These are phyloP conservation scores for Lemur catta DNA, from an alignment of 2,797 vertebrate genomes.

Conservation along the genomic window DNA sequence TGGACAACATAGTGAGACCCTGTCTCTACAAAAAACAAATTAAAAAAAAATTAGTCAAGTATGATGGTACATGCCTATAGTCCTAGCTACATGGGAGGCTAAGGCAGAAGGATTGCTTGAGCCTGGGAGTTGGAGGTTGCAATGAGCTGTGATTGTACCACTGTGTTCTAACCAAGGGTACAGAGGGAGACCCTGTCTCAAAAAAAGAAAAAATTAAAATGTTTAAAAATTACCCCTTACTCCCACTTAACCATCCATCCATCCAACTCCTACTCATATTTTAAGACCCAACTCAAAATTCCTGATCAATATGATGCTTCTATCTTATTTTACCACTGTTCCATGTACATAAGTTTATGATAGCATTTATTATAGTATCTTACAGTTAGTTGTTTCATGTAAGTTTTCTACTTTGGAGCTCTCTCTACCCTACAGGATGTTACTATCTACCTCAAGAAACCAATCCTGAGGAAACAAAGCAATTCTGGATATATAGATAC, in stretches of 20 bases:
- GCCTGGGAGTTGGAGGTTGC: too few species aligned
- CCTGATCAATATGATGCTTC: neutral
- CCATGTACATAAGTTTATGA: neutral
- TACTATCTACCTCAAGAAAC: slow-evolving; percentile 32
- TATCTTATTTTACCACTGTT: neutral
- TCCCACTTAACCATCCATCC: neutral
- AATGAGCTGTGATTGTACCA: too few species aligned
- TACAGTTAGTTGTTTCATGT: neutral
- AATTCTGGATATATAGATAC: neutral
- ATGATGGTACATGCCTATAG: neutral
- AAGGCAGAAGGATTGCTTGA: neutral
- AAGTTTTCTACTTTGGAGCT: neutral
- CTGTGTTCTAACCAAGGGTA: too few species aligned
- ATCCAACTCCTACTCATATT: neutral
- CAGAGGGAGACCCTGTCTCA: too few species aligned
- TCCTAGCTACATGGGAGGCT: neutral
- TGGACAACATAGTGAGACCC: neutral
- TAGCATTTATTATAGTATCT: neutral
- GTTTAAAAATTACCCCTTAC: neutral
- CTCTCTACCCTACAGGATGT: neutral
- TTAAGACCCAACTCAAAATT: neutral
- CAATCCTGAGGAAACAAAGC: neutral
- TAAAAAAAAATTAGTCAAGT: neutral
- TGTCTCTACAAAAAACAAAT: neutral
- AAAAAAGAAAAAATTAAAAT: too few species aligned